A percentile compares a stretch with the other conserved stretches of the same genome.
Conservation (phyloP, 53 echinoderm and acorn worm species). For the Paelopatides confundens region DNA sequence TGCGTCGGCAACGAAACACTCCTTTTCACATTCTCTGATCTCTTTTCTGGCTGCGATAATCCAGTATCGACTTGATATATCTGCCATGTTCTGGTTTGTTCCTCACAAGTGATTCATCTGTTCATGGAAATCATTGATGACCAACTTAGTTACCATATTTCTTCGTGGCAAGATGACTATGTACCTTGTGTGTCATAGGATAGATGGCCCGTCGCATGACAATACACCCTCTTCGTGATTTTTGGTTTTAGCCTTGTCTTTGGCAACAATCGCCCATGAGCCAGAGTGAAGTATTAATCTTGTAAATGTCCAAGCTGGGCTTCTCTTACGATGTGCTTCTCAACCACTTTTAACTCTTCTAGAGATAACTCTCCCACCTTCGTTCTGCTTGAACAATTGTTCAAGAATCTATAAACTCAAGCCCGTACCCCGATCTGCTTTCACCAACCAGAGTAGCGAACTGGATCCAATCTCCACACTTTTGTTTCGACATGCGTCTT, state of each 20-base stretch:
- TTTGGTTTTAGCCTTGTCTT: constrained; percentile 12
- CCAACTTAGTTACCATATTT: constrained; percentile 9
- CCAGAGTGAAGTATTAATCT: background rate
- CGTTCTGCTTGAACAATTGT: background rate
- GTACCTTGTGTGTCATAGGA: constrained; percentile 5
- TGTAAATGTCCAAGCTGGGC: background rate
- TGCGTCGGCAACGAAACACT: background rate
- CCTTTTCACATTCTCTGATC: background rate
- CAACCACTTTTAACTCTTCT: background rate
- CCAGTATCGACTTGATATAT: no score
- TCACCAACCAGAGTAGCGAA: no score
- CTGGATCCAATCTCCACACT: no score
- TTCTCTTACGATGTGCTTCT: no score
- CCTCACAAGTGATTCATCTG: constrained; percentile 1
- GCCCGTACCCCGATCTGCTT: background rate
- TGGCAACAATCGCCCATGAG: background rate
- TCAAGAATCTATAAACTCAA: constrained; percentile 27
- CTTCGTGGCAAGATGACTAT: constrained; percentile 34
- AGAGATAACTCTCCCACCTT: constrained; percentile 25
- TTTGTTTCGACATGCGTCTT: no score
- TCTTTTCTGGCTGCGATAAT: no score
- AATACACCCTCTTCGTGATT: constrained; percentile 27
- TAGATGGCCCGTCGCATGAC: background rate
- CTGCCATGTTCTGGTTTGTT: background rate
- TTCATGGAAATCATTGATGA: constrained; percentile 27